phyloP scores from a whole-genome alignment of 2,888 invertebrate species.

The Ophion ellenae region DNA sequence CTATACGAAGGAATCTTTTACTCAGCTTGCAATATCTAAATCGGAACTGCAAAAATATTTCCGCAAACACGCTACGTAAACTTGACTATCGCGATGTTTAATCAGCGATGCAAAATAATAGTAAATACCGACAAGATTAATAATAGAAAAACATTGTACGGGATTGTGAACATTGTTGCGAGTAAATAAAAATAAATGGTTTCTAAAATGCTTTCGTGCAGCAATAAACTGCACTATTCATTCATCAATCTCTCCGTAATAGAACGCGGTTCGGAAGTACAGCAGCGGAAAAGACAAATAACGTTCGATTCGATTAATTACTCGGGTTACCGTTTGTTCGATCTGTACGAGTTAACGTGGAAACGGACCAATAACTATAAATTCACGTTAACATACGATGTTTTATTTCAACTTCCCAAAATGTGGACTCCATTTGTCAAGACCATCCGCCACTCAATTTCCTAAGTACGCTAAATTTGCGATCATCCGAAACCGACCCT shows the following conservation, averaged over 20 bases:
- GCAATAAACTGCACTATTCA: neutral
- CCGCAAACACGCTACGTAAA: neutral
- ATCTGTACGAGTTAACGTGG: conserved; percentile 15
- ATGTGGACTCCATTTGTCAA: neutral
- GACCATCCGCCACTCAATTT: neutral
- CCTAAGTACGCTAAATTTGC: neutral
- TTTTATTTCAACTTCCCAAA: neutral
- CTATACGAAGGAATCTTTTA: no score
- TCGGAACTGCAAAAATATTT: no score
- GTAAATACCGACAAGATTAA: neutral
- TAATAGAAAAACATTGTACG: neutral
- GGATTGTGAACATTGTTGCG: neutral
- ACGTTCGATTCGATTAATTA: neutral
- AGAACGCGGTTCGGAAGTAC: neutral
- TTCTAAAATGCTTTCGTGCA: neutral
- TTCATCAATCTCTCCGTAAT: neutral
- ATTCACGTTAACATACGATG: conserved; percentile 68
- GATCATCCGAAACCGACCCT: neutral
- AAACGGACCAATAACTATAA: conserved; percentile 39
- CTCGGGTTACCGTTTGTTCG: neutral
- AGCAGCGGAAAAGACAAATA: neutral
- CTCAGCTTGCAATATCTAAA: no score
- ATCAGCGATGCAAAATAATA: neutral
- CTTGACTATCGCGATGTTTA: neutral
- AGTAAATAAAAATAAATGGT: neutral